Percentiles rank a stretch among this genome's conserved stretches.
Evolutionary conservation across 2,797 vertebrate species (phyloP).

Genomic region (Phoxinus dragarum): DNA sequence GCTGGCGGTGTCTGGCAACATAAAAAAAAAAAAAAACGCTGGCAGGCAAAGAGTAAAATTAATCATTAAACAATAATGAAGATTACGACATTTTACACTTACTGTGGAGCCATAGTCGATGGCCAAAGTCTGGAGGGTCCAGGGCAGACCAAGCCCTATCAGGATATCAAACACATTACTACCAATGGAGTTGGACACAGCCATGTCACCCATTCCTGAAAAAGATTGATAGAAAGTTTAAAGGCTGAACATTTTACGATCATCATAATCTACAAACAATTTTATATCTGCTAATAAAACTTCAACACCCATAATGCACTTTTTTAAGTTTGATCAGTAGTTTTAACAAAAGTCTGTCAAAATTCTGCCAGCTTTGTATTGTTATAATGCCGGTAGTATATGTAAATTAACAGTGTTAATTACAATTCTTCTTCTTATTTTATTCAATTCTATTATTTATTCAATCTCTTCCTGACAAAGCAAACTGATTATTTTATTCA

Average conservation of each 20-base stretch:
- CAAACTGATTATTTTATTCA: neutral
- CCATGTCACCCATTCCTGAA: conserved; percentile 96
- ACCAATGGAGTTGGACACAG: conserved; percentile 96
- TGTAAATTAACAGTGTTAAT: neutral
- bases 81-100: conserved; percentile 71
- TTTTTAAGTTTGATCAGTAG: neutral
- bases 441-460: too few relatives aligned
- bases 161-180: conserved; percentile 98
- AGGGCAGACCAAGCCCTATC: conserved; percentile 92
- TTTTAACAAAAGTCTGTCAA: neutral
- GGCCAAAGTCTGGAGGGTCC: conserved; percentile 91
- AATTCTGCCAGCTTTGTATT: neutral
- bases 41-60: neutral
- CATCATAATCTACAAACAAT: too few relatives aligned
- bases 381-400: neutral
- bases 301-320: neutral
- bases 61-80: neutral
- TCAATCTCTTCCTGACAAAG: neutral
- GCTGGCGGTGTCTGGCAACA: too few relatives aligned
- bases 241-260: neutral
- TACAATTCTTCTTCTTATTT: too few relatives aligned
- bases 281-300: neutral
- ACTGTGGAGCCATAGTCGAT: conserved; percentile 93
- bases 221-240: conserved; percentile 13
- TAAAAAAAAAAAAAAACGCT: too few relatives aligned